Evolutionary conservation across 1,140 invertebrate genomes (phyloP), one percentile per base, ranked within the genome.

Genomic region (Pseudomyrmex cubaensis): DNA sequence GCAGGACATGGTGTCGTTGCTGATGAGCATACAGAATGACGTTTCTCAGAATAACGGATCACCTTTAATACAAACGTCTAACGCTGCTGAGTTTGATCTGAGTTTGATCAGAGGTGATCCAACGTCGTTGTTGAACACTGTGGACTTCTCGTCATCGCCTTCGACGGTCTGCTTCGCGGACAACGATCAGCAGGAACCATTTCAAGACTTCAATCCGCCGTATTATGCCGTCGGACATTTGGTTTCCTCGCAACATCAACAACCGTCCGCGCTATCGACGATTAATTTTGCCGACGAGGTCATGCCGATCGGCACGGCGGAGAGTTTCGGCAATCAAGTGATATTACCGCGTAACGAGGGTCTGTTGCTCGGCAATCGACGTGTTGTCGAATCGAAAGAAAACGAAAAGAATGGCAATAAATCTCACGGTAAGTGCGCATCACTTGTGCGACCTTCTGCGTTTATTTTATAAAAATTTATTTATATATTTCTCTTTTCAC

Each of bases 101-200:
- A 94, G 92, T 69, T 84, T 94, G 7, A 94, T 94, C n/a, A 90
- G 94, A 44, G 93, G 93, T 0, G 93, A 94, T 59, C 93, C 94
- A 0, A 92, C 92, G 35, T 90, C 90, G 5, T 54, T 94, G 25
- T 7, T 88, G 7, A 72, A 52, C 46, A 8, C 56, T n/a, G 57
- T 48, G 13, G 84, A 86, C 0, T 78, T 89, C 2, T 64, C 91
- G 1, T 80, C 82, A 0, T 88, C 85, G 0, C 59, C 86, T 0
- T 74, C 88, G 0, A 84, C 89, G 1, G 73, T 85, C 12, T 91
- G 90, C 52, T 22, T 86, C 7, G 69, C 89, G 1, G 2, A n/a
- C 12, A 54, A 80, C 44, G 89, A 90, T 2, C 62, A 87, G 0
- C 90, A 90, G 25, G 89, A 93, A 50, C 83, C 86, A 5, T 88